Percentiles rank a stretch among this genome's conserved stretches.
Evolutionary conservation across 1,140 invertebrate genomes (phyloP).

Genomic region (Cotesia glomerata): DNA sequence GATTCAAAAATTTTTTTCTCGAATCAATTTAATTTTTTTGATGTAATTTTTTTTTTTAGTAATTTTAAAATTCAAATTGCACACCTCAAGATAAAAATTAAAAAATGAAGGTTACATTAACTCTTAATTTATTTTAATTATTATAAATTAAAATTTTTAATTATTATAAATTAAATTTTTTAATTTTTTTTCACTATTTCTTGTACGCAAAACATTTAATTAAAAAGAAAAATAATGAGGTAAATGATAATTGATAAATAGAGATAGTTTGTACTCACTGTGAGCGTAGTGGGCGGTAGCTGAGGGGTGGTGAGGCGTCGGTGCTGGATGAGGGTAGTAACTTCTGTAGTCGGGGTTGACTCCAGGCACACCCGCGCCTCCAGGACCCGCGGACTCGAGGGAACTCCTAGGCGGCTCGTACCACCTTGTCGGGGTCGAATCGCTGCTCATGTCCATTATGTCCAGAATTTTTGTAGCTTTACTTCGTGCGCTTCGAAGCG

Average conservation of each 20-base stretch:
- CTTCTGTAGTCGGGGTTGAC: slow-evolving; percentile 60
- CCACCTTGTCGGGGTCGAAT: slow-evolving; percentile 61
- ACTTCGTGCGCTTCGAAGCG: slow-evolving; percentile 23
- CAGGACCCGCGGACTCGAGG: slow-evolving; percentile 54
- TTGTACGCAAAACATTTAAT: too few species aligned
- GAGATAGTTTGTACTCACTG: slow-evolving; percentile 53
- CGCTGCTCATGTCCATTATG: slow-evolving; percentile 64
- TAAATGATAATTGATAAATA: slow-evolving; percentile 6
- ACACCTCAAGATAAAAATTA: too few species aligned
- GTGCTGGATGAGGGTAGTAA: slow-evolving; percentile 60
- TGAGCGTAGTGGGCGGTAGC: slow-evolving; percentile 61
- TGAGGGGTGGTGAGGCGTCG: slow-evolving; percentile 57
- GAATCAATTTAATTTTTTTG: too few species aligned
- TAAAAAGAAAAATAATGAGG: too few species aligned
- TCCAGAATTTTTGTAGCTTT: slow-evolving; percentile 47
- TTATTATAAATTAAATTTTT: too few species aligned
- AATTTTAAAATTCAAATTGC: too few species aligned
- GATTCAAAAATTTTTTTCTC: too few species aligned
- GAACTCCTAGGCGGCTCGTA: slow-evolving; percentile 58
- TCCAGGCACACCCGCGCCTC: slow-evolving; percentile 45
- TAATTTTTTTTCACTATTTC: too few species aligned
- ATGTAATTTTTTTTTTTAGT: too few species aligned
- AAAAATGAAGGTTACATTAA: too few species aligned
- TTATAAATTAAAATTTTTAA: too few species aligned
- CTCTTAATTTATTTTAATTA: too few species aligned